Base-by-base conservation (phyloP, 2,113 vertebrate species). In the Cacatua alba region DNA sequence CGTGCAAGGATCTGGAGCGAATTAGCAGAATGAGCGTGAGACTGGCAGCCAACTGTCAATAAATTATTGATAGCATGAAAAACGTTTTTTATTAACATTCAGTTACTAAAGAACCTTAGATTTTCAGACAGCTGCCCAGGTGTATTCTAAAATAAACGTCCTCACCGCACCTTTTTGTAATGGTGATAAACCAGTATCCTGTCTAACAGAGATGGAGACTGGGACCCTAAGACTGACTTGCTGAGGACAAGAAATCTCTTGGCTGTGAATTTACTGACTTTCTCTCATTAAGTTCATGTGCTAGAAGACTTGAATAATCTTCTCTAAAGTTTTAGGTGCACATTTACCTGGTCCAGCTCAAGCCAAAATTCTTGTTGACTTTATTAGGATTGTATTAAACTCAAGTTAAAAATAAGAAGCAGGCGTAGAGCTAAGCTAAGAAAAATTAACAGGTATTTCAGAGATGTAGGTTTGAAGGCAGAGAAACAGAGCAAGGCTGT, bases 41-140 rank as follows among this genome's bases (percentile, higher is more conserved):
- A 90, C 51, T 74, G 62, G 90, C 84, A 91, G 79, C 37, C 62
- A 82, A 67, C 59, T 82, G 55, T 78, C 76, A 85, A 87, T 93
- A 78, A 82, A 93, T 88, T 77, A 86, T 39, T 74, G 69, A 78
- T 70, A 74, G 43, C 33, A 59, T 62, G 71, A 86, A 90, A 90
- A 84, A 18, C 0, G 0, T 55, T 92, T 92, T 82, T 80, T 85
- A 69, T 71, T 79, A 93, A 49, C 53, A 60, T 78, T 68, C 60
- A 41, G 57, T 76, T 21, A 26, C 49, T 77, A 44, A 81, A 77
- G 23, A 18, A 94, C 16, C 59, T 68, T 75, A 52, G 35, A 49
- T 78, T 93, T 95, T 69, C 37, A 93, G 70, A 69, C 16, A 78
- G 20, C 71, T 76, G 35, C 46, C 77, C 51, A 78, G 60, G 51